phyloP scores from a whole-genome alignment of 1,140 invertebrate species.

The Centruroides sculpturatus region DNA sequence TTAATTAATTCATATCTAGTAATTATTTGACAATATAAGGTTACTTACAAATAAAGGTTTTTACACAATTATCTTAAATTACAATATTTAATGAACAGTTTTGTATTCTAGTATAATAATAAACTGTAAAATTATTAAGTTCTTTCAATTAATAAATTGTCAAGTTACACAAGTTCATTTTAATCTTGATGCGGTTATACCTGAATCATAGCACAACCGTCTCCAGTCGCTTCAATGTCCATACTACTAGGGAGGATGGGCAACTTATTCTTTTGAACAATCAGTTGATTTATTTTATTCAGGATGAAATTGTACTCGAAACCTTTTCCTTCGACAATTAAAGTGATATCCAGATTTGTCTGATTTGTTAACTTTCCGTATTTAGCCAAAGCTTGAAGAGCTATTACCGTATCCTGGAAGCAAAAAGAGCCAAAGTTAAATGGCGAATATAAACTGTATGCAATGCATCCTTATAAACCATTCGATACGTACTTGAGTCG shows the following conservation, averaged over 20 bases:
- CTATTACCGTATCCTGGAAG: conserved; percentile 48
- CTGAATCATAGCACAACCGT: background rate
- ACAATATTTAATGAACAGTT: too few relatives aligned
- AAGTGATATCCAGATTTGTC: conserved; percentile 27
- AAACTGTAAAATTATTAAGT: too few relatives aligned
- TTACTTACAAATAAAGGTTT: too few relatives aligned
- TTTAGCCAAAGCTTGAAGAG: conserved; percentile 46
- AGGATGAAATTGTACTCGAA: conserved; percentile 25
- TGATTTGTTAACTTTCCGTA: conserved; percentile 33
- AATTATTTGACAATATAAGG: too few relatives aligned
- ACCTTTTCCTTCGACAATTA: conserved; percentile 28
- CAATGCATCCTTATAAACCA: too few relatives aligned
- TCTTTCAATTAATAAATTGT: too few relatives aligned
- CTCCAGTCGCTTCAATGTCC: background rate
- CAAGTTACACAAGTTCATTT: too few relatives aligned
- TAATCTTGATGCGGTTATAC: background rate
- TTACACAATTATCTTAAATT: too few relatives aligned
- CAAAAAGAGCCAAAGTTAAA: too few relatives aligned
- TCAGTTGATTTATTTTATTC: background rate
- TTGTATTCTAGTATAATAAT: too few relatives aligned
- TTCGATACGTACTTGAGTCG: conserved; percentile 32
- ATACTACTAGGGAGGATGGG: background rate
- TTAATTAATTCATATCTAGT: too few relatives aligned
- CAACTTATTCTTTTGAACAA: background rate
- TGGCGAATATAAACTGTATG: too few relatives aligned